Conservation (phyloP, 2,113 vertebrate species). For the Mobula hypostoma region DNA sequence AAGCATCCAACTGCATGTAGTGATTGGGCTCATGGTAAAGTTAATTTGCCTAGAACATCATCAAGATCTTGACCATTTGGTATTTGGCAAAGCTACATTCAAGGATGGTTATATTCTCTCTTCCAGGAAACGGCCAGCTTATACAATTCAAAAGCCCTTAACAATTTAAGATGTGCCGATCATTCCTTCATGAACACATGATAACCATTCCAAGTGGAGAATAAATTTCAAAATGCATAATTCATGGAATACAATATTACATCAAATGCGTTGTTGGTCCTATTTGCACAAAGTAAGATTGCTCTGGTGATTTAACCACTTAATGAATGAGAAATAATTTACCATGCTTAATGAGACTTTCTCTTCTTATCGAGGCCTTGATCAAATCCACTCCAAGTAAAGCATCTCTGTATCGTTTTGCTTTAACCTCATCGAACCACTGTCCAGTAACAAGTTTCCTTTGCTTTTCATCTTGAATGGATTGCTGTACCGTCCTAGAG, state of each 20-base stretch:
- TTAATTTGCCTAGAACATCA: no score
- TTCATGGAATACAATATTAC: neutral
- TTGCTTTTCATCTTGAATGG: constrained; percentile 59
- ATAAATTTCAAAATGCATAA: neutral
- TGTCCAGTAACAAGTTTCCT: constrained; percentile 60
- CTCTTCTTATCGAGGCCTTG: constrained; percentile 51
- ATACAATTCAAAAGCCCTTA: no score
- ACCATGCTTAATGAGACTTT: constrained; percentile 47
- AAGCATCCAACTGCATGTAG: no score
- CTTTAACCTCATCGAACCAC: constrained; percentile 58
- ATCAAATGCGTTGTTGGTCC: neutral
- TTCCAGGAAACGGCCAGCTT: no score
- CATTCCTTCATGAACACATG: neutral
- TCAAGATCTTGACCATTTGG: no score
- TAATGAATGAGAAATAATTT: constrained; percentile 40
- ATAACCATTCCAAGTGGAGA: neutral
- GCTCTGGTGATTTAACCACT: neutral
- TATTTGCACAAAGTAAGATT: neutral
- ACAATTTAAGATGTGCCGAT: no score
- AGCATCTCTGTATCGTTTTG: constrained; percentile 52
- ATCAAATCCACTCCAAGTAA: constrained; percentile 52
- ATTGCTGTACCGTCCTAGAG: constrained; percentile 44
- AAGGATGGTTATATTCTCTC: no score
- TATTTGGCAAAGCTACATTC: no score
- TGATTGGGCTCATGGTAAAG: no score